Evolutionary conservation across 2,113 vertebrate genomes (phyloP).

Genomic region (Euleptes europaea): DNA sequence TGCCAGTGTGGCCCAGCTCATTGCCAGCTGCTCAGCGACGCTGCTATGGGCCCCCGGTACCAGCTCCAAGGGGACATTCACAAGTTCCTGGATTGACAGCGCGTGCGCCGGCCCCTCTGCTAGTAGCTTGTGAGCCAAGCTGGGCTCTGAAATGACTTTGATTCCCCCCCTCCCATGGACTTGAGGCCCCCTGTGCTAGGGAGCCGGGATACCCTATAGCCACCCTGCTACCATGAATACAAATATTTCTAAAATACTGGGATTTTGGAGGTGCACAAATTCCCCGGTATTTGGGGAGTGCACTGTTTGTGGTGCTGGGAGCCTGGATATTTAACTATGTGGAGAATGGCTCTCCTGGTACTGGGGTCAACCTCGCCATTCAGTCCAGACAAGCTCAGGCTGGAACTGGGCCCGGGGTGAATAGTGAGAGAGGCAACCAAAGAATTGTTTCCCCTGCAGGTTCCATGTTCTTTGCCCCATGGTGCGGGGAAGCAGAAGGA

Average conservation of each 20-base stretch:
- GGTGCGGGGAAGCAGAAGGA: background rate
- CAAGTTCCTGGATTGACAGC: constrained; percentile 76
- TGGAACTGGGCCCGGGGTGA: constrained; percentile 2
- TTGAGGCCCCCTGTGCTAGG: background rate
- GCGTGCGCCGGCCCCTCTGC: background rate
- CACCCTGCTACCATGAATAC: background rate
- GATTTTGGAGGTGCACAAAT: background rate
- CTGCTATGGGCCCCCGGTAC: constrained; percentile 69
- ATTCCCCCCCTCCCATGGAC: background rate
- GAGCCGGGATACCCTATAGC: background rate
- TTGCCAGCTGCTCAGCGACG: constrained; percentile 78
- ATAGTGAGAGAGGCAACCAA: background rate
- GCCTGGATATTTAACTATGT: background rate
- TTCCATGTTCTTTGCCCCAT: background rate
- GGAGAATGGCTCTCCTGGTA: background rate
- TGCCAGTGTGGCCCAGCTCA: constrained; percentile 79
- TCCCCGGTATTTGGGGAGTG: background rate
- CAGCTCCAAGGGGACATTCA: constrained; percentile 81
- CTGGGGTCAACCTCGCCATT: background rate
- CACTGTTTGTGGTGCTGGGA: background rate
- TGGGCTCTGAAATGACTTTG: background rate
- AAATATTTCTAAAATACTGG: background rate
- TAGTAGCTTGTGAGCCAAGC: background rate
- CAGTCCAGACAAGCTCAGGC: background rate
- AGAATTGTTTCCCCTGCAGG: background rate